A percentile compares a stretch with the other conserved stretches of the same genome.
Conservation (phyloP, 1,140 invertebrate genomes). For the Maconellicoccus hirsutus region DNA sequence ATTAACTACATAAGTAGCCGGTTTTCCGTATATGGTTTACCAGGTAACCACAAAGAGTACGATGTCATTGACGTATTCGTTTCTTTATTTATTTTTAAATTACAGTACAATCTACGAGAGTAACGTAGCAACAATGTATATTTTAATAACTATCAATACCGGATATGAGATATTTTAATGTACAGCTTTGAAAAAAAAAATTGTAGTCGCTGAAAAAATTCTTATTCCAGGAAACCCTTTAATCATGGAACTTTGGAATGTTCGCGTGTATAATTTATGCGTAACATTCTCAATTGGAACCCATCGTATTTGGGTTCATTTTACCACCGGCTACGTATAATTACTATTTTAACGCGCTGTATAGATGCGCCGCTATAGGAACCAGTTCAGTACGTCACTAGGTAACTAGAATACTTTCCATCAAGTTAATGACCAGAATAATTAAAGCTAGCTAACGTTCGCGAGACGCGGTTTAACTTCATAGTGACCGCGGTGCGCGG, state of each 20-base stretch:
- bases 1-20: no score
- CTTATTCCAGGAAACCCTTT: no score
- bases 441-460: not conserved
- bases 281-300: not conserved
- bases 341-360: not conserved
- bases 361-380: not conserved
- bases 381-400: slow-evolving; percentile 7
- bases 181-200: no score
- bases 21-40: no score
- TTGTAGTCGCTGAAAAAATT: no score
- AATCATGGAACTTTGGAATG: not conserved
- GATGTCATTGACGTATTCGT: no score
- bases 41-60: no score
- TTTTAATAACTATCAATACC: no score
- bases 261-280: not conserved
- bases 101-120: no score
- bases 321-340: not conserved
- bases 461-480: not conserved
- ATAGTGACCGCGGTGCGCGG: not conserved
- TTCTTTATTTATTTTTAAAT: no score
- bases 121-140: no score
- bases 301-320: not conserved
- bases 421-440: slow-evolving; percentile 1
- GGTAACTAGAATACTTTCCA: slow-evolving; percentile 8
- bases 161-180: no score